Conservation (phyloP, 2,888 invertebrate genomes). For the Aphidius colemani region DNA sequence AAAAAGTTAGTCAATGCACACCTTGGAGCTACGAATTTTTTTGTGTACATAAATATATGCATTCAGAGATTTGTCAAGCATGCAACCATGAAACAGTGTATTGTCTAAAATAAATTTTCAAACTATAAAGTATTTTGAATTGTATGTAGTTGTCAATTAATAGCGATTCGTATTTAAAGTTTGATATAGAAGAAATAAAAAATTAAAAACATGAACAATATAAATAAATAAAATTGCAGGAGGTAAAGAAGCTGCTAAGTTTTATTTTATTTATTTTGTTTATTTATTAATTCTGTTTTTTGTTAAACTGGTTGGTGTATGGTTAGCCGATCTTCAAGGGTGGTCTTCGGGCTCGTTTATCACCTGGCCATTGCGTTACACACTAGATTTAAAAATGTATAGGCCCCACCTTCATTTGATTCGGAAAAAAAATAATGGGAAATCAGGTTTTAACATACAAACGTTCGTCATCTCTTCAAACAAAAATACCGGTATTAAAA, state of each 20-base stretch:
- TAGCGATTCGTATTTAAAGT: no score
- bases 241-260: conserved; percentile 52
- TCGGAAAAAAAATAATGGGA: neutral
- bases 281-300: conserved; percentile 39
- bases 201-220: conserved; percentile 31
- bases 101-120: conserved; percentile 21
- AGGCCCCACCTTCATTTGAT: conserved; percentile 33
- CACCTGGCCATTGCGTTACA: conserved; percentile 40
- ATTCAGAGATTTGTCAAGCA: conserved; percentile 33
- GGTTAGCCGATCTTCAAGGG: conserved; percentile 51
- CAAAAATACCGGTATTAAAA: neutral
- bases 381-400: conserved; percentile 23
- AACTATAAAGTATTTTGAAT: no score
- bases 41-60: conserved; percentile 36
- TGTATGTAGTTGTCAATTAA: no score
- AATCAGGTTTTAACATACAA: conserved; percentile 3
- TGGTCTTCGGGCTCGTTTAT: conserved; percentile 56
- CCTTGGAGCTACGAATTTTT: neutral
- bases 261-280: conserved; percentile 41
- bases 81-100: conserved; percentile 41
- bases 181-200: neutral
- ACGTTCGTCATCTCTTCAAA: neutral
- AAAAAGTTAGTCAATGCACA: neutral
- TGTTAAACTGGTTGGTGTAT: conserved; percentile 52
- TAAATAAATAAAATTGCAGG: conserved; percentile 38